A percentile compares a stretch with the other conserved stretches of the same genome.
phyloP scores from a whole-genome alignment of 2,888 invertebrate species.

The Danaus chrysippus region DNA sequence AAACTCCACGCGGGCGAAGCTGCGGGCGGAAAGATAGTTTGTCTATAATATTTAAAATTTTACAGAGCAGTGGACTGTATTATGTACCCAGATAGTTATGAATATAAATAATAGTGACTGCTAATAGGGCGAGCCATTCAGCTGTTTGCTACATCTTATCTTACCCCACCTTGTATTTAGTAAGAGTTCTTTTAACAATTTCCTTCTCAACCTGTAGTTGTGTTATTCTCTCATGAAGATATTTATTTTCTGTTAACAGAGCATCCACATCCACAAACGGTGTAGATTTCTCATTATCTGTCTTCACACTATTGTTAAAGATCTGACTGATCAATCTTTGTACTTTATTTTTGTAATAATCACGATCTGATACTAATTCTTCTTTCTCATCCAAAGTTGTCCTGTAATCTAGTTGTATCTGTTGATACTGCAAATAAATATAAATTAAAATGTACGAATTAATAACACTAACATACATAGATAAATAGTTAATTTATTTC shows the following conservation, averaged over 20 bases:
- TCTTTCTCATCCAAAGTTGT: constrained; percentile 91
- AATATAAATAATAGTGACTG: too few species aligned
- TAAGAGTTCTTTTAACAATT: constrained; percentile 83
- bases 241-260: constrained; percentile 89
- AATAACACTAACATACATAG: too few species aligned
- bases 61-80: too few species aligned
- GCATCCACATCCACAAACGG: constrained; percentile 88
- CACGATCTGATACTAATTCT: constrained; percentile 87
- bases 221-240: constrained; percentile 88
- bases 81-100: too few species aligned
- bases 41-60: too few species aligned
- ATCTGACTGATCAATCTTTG: constrained; percentile 86
- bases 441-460: neutral
- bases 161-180: constrained; percentile 85
- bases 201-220: constrained; percentile 89
- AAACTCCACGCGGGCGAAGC: too few species aligned
- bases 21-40: too few species aligned
- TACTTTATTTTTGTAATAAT: constrained; percentile 90
- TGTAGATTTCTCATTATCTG: constrained; percentile 51
- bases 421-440: constrained; percentile 78
- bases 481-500: too few species aligned
- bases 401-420: constrained; percentile 87
- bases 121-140: too few species aligned
- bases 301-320: constrained; percentile 68
- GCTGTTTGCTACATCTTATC: too few species aligned